Evolutionary conservation across 35 echinoderm and acorn worm genomes (phyloP).

Genomic region (Strongylocentrotus purpuratus): DNA sequence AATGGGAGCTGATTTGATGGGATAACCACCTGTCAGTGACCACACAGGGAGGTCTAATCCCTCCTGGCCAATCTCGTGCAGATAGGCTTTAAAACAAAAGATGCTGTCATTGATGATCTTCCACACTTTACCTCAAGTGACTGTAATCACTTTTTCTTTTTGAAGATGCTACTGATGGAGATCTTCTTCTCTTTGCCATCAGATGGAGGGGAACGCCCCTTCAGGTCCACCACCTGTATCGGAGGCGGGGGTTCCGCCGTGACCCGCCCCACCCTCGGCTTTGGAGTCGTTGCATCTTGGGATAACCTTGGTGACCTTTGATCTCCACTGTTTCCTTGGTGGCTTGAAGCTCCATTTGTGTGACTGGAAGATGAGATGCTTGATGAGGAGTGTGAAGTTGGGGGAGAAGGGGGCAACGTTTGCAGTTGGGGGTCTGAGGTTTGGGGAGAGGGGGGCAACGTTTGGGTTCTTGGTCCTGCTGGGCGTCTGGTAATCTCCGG

Average conservation of each 20-base stretch:
- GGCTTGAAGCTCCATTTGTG: not conserved
- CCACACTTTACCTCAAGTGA: not conserved
- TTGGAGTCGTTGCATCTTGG: not conserved
- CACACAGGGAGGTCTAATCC: no score
- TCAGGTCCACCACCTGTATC: constrained; percentile 24
- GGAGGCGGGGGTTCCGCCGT: constrained; percentile 32
- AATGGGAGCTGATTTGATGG: no score
- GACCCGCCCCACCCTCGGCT: not conserved
- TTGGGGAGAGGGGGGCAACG: not conserved
- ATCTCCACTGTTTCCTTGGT: not conserved
- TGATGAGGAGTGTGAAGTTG: not conserved
- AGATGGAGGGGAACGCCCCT: not conserved
- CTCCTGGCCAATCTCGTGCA: no score
- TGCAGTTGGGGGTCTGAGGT: not conserved
- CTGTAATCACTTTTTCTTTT: constrained; percentile 29
- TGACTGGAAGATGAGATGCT: not conserved
- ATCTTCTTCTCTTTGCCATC: constrained; percentile 25
- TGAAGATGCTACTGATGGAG: constrained; percentile 25
- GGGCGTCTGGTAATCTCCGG: not conserved
- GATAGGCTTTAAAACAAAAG: no score
- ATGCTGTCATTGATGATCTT: not conserved
- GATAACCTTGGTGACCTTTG: not conserved
- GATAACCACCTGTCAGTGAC: no score
- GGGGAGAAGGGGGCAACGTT: not conserved
- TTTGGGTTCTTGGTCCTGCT: not conserved